Evolutionary conservation across 1,140 invertebrate genomes (phyloP), one percentile per base, ranked within the genome.

Genomic region (Drosophila elegans): DNA sequence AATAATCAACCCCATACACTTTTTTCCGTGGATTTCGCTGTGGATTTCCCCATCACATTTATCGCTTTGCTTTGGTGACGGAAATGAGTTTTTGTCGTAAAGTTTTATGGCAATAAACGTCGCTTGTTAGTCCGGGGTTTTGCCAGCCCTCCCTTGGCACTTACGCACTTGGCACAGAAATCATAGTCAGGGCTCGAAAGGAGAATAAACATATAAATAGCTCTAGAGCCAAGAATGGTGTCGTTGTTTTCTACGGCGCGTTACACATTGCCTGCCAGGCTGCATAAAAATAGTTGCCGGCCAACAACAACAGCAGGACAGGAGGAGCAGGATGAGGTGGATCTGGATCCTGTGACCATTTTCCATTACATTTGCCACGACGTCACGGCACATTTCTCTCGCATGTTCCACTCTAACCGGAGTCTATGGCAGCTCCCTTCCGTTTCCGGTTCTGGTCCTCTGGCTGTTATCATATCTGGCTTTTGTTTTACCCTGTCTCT

Each of bases 21-120:
- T 13, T 52, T 54, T n/a, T 9, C 32, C 1, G 44, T 49, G 36
- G 3, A 53, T 34, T 39, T 39, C 3, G 21, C 16, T 6, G 4
- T 67, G 36, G 9, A 21, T 44, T 27, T 48, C 54, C 49, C 27
- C 44, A 1, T 34, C 45, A 66, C 83, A 84, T 88, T 88, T 89
- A 88, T 88, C 73, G 82, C 82, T 74, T 55, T 66, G 82, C 78
- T 74, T 73, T 60, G 72, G 80, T 84, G 83, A 89, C 84, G 83
- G 83, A 88, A 88, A 88, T 88, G 83, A 89, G 83, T 89, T 89
- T 88, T 88, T 84, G 83, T 88, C 84, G 83, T 88, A 89, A 88
- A 88, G 80, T 88, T 88, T 89, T 88, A 88, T 88, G 84, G 83
- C 84, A 84, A 88, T 88, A 88, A 89, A 80, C 84, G 83, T 80